Evolutionary conservation across 2,888 invertebrate genomes (phyloP).

Genomic region (Drosophila atroscutellata): DNA sequence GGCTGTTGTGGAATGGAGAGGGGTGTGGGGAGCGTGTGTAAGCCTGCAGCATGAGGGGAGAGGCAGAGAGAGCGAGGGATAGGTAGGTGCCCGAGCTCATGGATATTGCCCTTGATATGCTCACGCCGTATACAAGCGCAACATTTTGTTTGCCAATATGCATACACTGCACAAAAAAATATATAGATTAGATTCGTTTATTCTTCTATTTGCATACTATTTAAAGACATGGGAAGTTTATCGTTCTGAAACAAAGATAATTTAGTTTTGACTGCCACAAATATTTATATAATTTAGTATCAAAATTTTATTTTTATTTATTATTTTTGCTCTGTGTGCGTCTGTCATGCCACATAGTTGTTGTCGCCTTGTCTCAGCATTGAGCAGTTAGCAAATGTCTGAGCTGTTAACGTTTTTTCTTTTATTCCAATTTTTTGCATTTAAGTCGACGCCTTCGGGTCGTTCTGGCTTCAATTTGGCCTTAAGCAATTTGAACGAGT

Average conservation of each 20-base stretch:
- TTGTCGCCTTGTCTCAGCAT: conserved; percentile 24
- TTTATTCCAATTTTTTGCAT: conserved; percentile 12
- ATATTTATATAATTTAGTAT: background rate
- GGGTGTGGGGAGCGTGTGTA: conserved; percentile 2
- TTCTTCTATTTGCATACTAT: background rate
- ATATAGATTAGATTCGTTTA: background rate
- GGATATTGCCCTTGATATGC: conserved; percentile 70
- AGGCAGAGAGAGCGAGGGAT: background rate
- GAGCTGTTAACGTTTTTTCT: conserved; percentile 29
- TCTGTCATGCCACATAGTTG: conserved; percentile 48
- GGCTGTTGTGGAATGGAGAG: background rate
- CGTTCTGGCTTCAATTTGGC: conserved; percentile 58
- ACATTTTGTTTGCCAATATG: conserved; percentile 64
- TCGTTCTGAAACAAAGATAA: no score
- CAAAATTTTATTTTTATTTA: background rate
- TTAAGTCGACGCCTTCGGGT: conserved; percentile 45
- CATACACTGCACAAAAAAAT: conserved; percentile 25
- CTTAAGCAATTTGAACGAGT: conserved; percentile 73
- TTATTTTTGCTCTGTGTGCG: conserved; percentile 11
- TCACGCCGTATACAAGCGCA: conserved; percentile 50
- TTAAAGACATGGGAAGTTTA: background rate
- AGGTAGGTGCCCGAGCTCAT: conserved; percentile 44
- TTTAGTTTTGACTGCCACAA: no score
- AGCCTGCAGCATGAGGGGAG: background rate
- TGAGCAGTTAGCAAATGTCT: conserved; percentile 45